A percentile compares a stretch with the other conserved stretches of the same genome.
These are phyloP conservation scores for Axea sp. DNA, from an alignment of 2,888 invertebrate genomes.

Conservation along the genomic window DNA sequence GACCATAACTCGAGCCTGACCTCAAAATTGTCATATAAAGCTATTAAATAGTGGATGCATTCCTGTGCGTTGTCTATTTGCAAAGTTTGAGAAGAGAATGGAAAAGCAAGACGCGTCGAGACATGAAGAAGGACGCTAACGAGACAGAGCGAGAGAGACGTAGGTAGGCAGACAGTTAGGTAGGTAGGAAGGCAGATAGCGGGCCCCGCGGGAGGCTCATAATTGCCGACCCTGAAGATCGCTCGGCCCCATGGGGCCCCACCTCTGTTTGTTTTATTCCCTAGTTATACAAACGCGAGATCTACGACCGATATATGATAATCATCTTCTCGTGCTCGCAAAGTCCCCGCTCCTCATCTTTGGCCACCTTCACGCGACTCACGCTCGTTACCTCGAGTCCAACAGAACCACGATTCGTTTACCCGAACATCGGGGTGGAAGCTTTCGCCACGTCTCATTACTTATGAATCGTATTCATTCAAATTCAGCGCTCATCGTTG, in stretches of 20 bases:
- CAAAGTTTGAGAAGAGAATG: constrained; percentile 27
- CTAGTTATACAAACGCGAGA: constrained; percentile 79
- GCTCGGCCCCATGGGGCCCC: constrained; percentile 78
- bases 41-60: constrained; percentile 63
- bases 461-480: constrained; percentile 76
- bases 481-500: constrained; percentile 66
- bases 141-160: constrained; percentile 46
- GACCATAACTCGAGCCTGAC: constrained; percentile 12
- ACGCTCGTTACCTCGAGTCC: constrained; percentile 53
- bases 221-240: constrained; percentile 79
- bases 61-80: constrained; percentile 66
- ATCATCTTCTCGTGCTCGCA: constrained; percentile 67
- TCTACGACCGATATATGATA: constrained; percentile 79
- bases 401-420: constrained; percentile 24
- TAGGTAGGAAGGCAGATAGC: constrained; percentile 68
- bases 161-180: constrained; percentile 48
- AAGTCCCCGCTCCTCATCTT: constrained; percentile 42
- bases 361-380: constrained; percentile 66
- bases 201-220: constrained; percentile 78
- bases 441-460: constrained; percentile 78
- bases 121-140: constrained; percentile 36
- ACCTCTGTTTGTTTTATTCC: constrained; percentile 79
- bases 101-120: constrained; percentile 16
- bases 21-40: constrained; percentile 47
- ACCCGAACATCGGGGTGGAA: constrained; percentile 65